These are phyloP conservation scores for Hirtodrosophila trivittata DNA, from an alignment of 2,888 invertebrate genomes.

Conservation along the genomic window DNA sequence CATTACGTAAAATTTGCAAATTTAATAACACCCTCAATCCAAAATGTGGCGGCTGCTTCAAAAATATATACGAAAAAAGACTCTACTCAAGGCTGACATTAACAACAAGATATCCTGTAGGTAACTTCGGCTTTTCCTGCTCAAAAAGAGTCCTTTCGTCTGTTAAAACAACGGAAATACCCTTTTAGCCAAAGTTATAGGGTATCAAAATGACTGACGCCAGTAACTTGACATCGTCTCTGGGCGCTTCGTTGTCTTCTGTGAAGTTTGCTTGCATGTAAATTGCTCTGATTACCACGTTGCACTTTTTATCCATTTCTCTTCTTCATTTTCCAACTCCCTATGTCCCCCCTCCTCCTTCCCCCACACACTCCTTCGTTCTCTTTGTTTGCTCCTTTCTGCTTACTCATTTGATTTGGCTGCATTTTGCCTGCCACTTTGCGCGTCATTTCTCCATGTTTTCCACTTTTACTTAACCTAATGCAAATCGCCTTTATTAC, in stretches of 20 bases:
- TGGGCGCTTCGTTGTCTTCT: slow-evolving; percentile 51
- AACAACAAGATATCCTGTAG: too few species aligned
- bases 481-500: slow-evolving; percentile 72
- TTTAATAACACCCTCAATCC: slow-evolving; percentile 55
- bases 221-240: slow-evolving; percentile 40
- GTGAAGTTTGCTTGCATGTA: slow-evolving; percentile 74
- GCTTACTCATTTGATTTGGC: slow-evolving; percentile 73
- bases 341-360: not conserved
- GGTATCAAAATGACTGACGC: slow-evolving; percentile 21
- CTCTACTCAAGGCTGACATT: too few species aligned
- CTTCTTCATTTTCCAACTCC: not conserved
- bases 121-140: too few species aligned
- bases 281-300: slow-evolving; percentile 75
- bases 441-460: slow-evolving; percentile 41
- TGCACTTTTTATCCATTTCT: slow-evolving; percentile 55
- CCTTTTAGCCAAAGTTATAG: too few species aligned
- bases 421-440: slow-evolving; percentile 57
- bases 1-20: slow-evolving; percentile 63
- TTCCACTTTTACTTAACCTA: slow-evolving; percentile 56
- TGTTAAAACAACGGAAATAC: too few species aligned
- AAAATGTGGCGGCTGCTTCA: slow-evolving; percentile 2
- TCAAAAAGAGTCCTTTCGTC: too few species aligned
- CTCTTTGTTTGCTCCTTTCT: slow-evolving; percentile 33
- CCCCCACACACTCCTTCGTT: too few species aligned
- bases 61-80: not conserved